Base-by-base conservation (phyloP, 2,797 vertebrate species). In the Dendrocincla tyrannina region DNA sequence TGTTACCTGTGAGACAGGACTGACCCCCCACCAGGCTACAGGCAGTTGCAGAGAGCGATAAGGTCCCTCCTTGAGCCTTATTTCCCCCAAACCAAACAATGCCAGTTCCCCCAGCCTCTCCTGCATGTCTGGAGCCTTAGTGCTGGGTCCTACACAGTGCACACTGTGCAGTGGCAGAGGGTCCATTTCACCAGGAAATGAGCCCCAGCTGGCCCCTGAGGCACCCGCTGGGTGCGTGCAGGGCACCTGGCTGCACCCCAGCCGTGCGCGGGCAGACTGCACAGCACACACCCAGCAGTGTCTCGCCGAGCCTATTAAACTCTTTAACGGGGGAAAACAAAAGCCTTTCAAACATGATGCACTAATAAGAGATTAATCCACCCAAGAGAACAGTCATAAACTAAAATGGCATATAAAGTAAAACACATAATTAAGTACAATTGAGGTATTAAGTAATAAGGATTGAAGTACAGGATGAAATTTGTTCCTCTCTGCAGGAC, bases 401-500 rank as follows among this genome's bases (percentile, higher is more conserved):
- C 77, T 79, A 68, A 94, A 95, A 83, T 0, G 27, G 35, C 12
- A 3, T 88, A 89, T 95, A 95, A 96, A 94, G 90, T 92, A 82
- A 86, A 95, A 74, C 74, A 70, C 89, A 89, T 77, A 30, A 74
- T 92, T 96, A 95, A 94, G 59, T 89, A 73, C 93, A 91, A 95
- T 89, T 93, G 92, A 96, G 87, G 89, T 94, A 95, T 93, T 96
- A 96, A 97, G 95, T 92, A 95, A 88, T 96, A 93, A 89, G 79
- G 35, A 56, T 47, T 3, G 11, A 94, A 94, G 80, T 44, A 68
- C 58, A 53, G 76, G 60, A 67, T 64, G 33, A 95, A 72, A 80
- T 89, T 73, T 67, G 35, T 91, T 69, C 56, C 46, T 42, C 10
- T 53, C 49, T 52, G 20, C 25, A 15, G 60, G 59, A 35, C 25